phyloP scores from a whole-genome alignment of 2,797 vertebrate species.

The Sternarchorhynchus goeldii region DNA sequence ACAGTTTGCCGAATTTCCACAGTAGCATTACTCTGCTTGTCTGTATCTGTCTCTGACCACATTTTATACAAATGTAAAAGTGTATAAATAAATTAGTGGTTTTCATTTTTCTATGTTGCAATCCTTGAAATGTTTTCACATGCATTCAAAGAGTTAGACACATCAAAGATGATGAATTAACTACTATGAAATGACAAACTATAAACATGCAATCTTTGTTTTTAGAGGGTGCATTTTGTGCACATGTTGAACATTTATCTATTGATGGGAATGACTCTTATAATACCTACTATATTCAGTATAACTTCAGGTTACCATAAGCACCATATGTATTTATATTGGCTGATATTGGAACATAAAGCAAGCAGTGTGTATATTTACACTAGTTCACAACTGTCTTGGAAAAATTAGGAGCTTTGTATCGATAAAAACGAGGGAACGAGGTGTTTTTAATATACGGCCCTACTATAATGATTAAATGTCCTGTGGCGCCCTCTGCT shows the following conservation, averaged over 20 bases:
- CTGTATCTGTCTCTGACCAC: slow-evolving; percentile 56
- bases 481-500: slow-evolving; percentile 15
- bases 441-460: too few relatives aligned
- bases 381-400: too few relatives aligned
- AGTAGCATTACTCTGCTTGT: slow-evolving; percentile 57
- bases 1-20: slow-evolving; percentile 62
- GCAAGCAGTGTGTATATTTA: too few relatives aligned
- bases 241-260: too few relatives aligned
- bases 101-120: slow-evolving; percentile 46
- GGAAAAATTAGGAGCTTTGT: too few relatives aligned
- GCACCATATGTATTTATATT: too few relatives aligned
- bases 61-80: slow-evolving; percentile 67
- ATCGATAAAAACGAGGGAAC: too few relatives aligned
- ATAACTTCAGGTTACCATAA: too few relatives aligned
- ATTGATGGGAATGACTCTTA: too few relatives aligned
- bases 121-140: not conserved
- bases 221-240: not conserved
- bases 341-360: too few relatives aligned
- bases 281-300: too few relatives aligned
- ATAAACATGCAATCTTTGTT: not conserved
- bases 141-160: not conserved
- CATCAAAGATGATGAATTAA: not conserved
- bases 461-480: not conserved
- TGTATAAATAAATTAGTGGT: slow-evolving; percentile 71
- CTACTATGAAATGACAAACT: not conserved